A percentile compares a stretch with the other conserved stretches of the same genome.
These are phyloP conservation scores for Trididemnum miniatum DNA, from an alignment of 23 tunicate genomes.

Conservation along the genomic window DNA sequence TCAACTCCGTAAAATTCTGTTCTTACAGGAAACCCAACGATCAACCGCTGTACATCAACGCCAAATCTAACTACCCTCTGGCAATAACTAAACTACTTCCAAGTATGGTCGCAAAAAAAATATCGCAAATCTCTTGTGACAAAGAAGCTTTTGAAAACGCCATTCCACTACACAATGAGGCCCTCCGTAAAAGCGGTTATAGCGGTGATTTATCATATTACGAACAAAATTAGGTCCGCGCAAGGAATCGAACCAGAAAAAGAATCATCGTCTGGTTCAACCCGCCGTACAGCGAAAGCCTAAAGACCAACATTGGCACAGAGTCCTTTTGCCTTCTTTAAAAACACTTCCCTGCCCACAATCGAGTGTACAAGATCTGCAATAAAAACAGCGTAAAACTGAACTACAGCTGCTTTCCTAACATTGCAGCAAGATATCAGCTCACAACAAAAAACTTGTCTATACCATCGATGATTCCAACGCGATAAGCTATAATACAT, in stretches of 20 bases:
- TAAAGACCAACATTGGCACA: background rate
- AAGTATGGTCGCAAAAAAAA: too few species aligned
- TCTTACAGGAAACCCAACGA: background rate
- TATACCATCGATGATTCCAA: too few species aligned
- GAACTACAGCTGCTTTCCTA: too few species aligned
- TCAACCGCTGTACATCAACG: background rate
- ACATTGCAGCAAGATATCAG: too few species aligned
- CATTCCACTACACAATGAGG: background rate
- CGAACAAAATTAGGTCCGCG: background rate
- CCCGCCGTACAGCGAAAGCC: background rate
- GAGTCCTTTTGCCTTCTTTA: too few species aligned
- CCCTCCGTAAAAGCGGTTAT: background rate
- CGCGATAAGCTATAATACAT: too few species aligned
- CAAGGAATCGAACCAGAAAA: background rate
- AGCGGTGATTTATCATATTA: background rate
- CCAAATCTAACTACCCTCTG: background rate
- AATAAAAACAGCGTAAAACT: too few species aligned
- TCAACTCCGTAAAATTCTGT: background rate
- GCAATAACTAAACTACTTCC: too few species aligned
- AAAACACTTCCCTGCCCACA: too few species aligned
- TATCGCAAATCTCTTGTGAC: background rate
- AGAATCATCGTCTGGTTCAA: background rate
- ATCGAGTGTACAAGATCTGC: too few species aligned
- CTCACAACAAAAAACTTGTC: too few species aligned
- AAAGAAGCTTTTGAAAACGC: background rate